Base-by-base conservation (phyloP, 2,113 vertebrate species). In the Origma solitaria region DNA sequence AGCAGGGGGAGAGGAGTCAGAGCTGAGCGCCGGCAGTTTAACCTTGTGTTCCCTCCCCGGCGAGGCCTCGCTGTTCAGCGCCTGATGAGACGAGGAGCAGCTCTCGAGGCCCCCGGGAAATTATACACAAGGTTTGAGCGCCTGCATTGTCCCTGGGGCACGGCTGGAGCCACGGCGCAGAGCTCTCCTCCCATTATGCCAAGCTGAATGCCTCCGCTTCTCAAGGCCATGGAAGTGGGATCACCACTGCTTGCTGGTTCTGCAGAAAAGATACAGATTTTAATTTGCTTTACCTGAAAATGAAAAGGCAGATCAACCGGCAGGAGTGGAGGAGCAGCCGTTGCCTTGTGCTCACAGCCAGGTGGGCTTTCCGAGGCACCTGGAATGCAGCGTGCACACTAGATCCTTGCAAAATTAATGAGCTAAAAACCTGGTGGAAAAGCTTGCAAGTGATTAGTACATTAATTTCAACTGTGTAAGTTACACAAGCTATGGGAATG, bases 11-110 rank as follows among this genome's bases (percentile, higher is more conserved):
- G 71, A 87, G 81, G 87, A 97, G 68, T 79, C 83, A 71, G 58
- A 91, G 95, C 80, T 33, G 54, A 95, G 95, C 37, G 1, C 8
- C 8, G 5, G 50, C 81, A 78, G 72, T 87, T 95, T 92, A 94
- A 91, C 92, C 94, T 97, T 96, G 94, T 83, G 81, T 92, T 96
- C 85, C 54, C 25, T 94, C 57, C 66, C 30, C 15, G 42, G 84
- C 31, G 51, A 53, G 58, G 96, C 80, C 80, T 78, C 14, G 9
- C 60, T 69, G 90, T 73, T 83, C 21, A 22, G 11, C 21, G 79
- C 50, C 95, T 50, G 64, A 58, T 40, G 73, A 72, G 35, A 22
- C 11, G 6, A 1, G 0, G n/a, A 42, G 79, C 87, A n/a, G 78
- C 61, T 60, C 94, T 96, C 61, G 38, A 92, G 88, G 73, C 86